Evolutionary conservation across 2,888 invertebrate species (phyloP).

Genomic region (Sinodicranocentrus sp.): DNA sequence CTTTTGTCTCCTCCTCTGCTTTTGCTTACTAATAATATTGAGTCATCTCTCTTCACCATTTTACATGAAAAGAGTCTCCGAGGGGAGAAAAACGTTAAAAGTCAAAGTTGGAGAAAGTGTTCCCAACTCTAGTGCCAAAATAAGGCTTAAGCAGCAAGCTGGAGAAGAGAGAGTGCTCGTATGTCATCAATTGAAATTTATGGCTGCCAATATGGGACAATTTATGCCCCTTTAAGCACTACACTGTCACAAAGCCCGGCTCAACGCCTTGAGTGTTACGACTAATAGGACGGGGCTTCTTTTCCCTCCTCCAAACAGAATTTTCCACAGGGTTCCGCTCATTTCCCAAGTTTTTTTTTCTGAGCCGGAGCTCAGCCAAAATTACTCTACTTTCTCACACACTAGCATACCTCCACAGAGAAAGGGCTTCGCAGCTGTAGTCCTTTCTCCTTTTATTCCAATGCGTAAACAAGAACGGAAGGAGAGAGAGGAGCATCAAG

Average conservation of each 20-base stretch:
- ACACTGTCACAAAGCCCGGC: constrained; percentile 63
- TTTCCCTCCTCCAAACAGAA: not conserved
- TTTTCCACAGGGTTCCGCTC: not conserved
- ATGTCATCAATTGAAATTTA: constrained; percentile 76
- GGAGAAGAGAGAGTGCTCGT: constrained; percentile 63
- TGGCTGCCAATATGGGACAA: constrained; percentile 73
- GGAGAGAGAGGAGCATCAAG: constrained; percentile 34
- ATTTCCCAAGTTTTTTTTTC: constrained; percentile 4
- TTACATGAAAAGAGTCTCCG: too few relatives aligned
- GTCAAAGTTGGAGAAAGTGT: constrained; percentile 12
- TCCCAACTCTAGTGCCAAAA: constrained; percentile 30
- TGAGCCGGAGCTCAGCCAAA: too few relatives aligned
- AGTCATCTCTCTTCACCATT: constrained; percentile 8
- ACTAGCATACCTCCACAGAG: too few relatives aligned
- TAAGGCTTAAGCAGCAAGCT: constrained; percentile 21
- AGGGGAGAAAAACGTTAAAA: not conserved
- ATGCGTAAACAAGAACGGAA: constrained; percentile 60
- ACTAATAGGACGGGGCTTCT: constrained; percentile 15
- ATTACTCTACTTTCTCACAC: too few relatives aligned
- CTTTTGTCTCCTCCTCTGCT: not conserved
- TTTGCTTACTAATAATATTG: constrained; percentile 21
- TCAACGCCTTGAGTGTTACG: constrained; percentile 58
- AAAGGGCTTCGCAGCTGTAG: too few relatives aligned
- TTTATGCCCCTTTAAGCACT: constrained; percentile 71
- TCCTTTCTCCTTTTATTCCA: constrained; percentile 12